phyloP scores from a whole-genome alignment of 2,113 vertebrate species.

The Sphaerodactylus townsendi region DNA sequence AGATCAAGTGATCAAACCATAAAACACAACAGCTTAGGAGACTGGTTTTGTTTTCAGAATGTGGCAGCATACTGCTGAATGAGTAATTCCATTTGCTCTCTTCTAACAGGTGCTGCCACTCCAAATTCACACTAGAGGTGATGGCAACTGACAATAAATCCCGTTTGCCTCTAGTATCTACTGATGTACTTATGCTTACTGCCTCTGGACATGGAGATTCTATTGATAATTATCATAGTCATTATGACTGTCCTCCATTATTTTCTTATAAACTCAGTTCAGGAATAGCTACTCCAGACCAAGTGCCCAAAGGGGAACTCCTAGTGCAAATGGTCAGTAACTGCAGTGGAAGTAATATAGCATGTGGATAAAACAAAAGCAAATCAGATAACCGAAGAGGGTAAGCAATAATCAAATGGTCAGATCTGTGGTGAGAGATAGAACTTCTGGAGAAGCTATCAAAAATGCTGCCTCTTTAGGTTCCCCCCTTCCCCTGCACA shows the following conservation, averaged over 20 bases:
- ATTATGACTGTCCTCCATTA: no score
- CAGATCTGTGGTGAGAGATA: neutral
- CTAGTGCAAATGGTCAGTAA: neutral
- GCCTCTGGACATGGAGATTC: neutral
- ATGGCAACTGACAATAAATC: neutral
- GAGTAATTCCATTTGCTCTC: neutral
- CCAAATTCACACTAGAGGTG: neutral
- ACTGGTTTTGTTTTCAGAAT: neutral
- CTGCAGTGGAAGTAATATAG: neutral
- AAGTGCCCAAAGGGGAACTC: neutral
- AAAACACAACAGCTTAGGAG: neutral
- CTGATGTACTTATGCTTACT: neutral
- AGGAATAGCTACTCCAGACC: neutral
- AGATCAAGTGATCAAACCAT: neutral
- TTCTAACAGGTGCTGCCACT: neutral
- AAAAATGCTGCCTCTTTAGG: no score
- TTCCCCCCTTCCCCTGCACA: no score
- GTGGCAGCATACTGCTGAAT: neutral
- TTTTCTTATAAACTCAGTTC: no score
- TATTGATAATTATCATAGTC: no score
- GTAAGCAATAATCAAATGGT: neutral
- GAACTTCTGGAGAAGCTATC: no score
- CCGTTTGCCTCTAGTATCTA: neutral
- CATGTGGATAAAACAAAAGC: neutral
- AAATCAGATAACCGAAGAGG: neutral